phyloP scores from a whole-genome alignment of 1,140 invertebrate species.

The Pseudachorutes palmiensis region DNA sequence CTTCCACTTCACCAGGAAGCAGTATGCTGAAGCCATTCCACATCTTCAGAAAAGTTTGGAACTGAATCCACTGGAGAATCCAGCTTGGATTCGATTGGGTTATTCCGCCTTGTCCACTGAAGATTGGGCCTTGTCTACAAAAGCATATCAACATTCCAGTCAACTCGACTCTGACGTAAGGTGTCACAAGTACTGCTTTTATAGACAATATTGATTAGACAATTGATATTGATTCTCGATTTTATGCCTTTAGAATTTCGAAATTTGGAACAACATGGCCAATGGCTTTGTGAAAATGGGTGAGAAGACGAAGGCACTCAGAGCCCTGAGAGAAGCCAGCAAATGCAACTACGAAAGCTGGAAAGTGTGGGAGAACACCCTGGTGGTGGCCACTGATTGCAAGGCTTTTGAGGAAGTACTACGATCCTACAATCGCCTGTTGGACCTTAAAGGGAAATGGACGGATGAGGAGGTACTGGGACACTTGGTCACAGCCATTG shows the following conservation, averaged over 20 bases:
- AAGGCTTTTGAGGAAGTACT: conserved; percentile 51
- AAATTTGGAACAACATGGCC: conserved; percentile 96
- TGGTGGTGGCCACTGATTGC: conserved; percentile 70
- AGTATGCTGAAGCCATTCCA: conserved; percentile 65
- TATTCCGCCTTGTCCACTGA: conserved; percentile 70
- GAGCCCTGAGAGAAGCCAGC: conserved; percentile 74
- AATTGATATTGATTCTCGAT: conserved; percentile 49
- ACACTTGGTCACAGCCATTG: conserved; percentile 63
- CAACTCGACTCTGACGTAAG: conserved; percentile 67
- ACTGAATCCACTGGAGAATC: conserved; percentile 74
- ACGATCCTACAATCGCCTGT: conserved; percentile 65
- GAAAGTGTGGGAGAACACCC: conserved; percentile 94
- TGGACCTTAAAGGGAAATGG: conserved; percentile 61
- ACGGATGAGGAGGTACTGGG: conserved; percentile 44
- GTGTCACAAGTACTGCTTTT: conserved; percentile 35
- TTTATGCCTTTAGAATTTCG: conserved; percentile 51
- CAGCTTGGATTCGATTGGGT: conserved; percentile 75
- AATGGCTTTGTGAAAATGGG: conserved; percentile 82
- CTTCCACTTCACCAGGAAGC: conserved; percentile 49
- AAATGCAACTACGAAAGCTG: conserved; percentile 92
- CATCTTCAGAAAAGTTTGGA: conserved; percentile 71
- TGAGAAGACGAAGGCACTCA: conserved; percentile 75
- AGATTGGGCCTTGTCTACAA: conserved; percentile 72
- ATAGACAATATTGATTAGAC: not conserved
- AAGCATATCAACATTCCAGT: conserved; percentile 77